A percentile compares a stretch with the other conserved stretches of the same genome.
phyloP scores from a whole-genome alignment of 2,888 invertebrate genomes.

The Scaptomyza flava region DNA sequence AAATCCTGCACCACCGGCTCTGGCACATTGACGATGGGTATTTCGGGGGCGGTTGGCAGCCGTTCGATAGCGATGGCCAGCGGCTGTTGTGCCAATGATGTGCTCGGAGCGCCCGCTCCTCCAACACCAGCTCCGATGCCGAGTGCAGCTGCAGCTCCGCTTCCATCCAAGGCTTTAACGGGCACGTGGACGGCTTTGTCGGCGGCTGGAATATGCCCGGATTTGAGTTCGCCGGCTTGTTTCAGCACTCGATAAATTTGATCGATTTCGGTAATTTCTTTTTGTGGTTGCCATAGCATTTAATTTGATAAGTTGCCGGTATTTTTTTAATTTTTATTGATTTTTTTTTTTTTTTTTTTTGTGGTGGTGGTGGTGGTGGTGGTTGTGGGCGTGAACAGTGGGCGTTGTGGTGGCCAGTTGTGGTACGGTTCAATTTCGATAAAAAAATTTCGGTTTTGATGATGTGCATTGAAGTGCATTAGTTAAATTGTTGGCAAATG shows the following conservation, averaged over 20 bases:
- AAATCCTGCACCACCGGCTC: slow-evolving; percentile 71
- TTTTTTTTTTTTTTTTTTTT: slow-evolving; percentile 31
- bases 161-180: slow-evolving; percentile 60
- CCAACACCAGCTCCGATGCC: slow-evolving; percentile 22
- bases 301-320: slow-evolving; percentile 57
- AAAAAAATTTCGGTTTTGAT: slow-evolving; percentile 48
- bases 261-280: slow-evolving; percentile 89
- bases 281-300: slow-evolving; percentile 56
- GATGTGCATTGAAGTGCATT: slow-evolving; percentile 75
- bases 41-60: slow-evolving; percentile 68
- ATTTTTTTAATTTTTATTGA: too few species aligned
- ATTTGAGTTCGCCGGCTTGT: slow-evolving; percentile 92
- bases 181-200: slow-evolving; percentile 81
- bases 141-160: slow-evolving; percentile 29
- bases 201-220: slow-evolving; percentile 86
- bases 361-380: slow-evolving; percentile 12
- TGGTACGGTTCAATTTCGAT: slow-evolving; percentile 47
- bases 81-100: slow-evolving; percentile 36
- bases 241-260: slow-evolving; percentile 97
- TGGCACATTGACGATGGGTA: slow-evolving; percentile 83
- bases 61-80: slow-evolving; percentile 38
- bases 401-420: slow-evolving; percentile 51
- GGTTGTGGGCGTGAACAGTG: slow-evolving; percentile 50
- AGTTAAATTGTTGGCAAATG: slow-evolving; percentile 67
- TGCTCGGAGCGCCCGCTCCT: slow-evolving; percentile 21